phyloP scores from a whole-genome alignment of 2,113 vertebrate genomes.

The Mirza zaza region DNA sequence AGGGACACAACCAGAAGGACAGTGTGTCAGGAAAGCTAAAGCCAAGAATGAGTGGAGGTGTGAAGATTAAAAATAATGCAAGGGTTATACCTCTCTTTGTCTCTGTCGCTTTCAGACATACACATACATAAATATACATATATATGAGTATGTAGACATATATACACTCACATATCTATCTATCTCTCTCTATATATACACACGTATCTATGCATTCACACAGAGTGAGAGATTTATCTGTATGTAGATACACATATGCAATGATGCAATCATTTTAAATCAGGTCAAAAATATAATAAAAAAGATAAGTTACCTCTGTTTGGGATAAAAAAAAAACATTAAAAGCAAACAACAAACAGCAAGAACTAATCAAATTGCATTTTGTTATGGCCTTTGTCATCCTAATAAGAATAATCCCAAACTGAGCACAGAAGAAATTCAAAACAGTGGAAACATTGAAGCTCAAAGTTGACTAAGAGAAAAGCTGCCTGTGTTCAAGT shows the following conservation, averaged over 20 bases:
- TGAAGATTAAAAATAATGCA: background rate
- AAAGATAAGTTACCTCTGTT: background rate
- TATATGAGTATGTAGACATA: background rate
- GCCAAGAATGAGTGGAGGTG: background rate
- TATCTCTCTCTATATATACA: background rate
- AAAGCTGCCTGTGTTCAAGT: background rate
- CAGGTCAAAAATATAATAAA: background rate
- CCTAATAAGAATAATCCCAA: background rate
- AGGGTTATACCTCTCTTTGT: background rate
- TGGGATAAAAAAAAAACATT: background rate
- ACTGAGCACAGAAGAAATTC: background rate
- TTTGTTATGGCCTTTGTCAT: background rate
- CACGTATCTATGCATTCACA: accelerated
- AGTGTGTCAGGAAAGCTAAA: background rate
- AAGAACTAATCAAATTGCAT: background rate
- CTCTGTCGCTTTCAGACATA: background rate
- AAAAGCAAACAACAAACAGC: background rate
- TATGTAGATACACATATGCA: background rate
- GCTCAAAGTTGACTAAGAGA: background rate
- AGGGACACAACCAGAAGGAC: background rate
- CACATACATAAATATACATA: background rate
- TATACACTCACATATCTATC: background rate
- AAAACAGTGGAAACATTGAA: background rate
- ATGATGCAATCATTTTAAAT: background rate
- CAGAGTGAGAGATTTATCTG: background rate